Evolutionary conservation across 2,888 invertebrate species (phyloP), one percentile per base, ranked within the genome.

Genomic region (Sabellastarte sp.): DNA sequence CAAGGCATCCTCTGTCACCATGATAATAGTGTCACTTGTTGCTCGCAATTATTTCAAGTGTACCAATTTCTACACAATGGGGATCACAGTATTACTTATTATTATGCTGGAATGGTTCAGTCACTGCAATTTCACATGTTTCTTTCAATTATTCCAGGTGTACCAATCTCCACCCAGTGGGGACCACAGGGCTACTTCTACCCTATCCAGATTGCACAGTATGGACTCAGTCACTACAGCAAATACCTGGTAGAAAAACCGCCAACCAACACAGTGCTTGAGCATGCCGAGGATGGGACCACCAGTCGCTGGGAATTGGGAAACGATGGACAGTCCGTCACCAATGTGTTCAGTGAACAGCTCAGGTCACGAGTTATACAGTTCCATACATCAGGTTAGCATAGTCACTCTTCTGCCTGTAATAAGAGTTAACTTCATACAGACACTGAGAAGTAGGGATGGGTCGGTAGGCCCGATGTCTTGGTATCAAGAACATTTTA

Each of bases 31-130:
- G n/a, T n/a, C n/a, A n/a, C n/a, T n/a, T n/a, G n/a, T n/a, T n/a
- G n/a, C n/a, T n/a, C n/a, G n/a, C n/a, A n/a, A n/a, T n/a, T n/a
- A n/a, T n/a, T n/a, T n/a, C n/a, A n/a, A n/a, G n/a, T n/a, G n/a
- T n/a, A n/a, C n/a, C n/a, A n/a, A n/a, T n/a, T n/a, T n/a, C n/a
- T n/a, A n/a, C n/a, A n/a, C n/a, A n/a, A n/a, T n/a, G n/a, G n/a
- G n/a, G n/a, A n/a, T n/a, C n/a, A n/a, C n/a, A n/a, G n/a, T n/a
- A n/a, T n/a, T n/a, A n/a, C n/a, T n/a, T n/a, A 84, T 99, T 86
- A 96, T 99, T 72, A 96, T 98, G 3, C 99, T 99, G 84, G 99
- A 94, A n/a, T n/a, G n/a, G n/a, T n/a, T n/a, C n/a, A n/a, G n/a
- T n/a, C n/a, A n/a, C n/a, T n/a, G n/a, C n/a, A n/a, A n/a, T n/a